These are phyloP conservation scores for Siniperca undulata DNA, from an alignment of 2,797 vertebrate species.

Conservation along the genomic window DNA sequence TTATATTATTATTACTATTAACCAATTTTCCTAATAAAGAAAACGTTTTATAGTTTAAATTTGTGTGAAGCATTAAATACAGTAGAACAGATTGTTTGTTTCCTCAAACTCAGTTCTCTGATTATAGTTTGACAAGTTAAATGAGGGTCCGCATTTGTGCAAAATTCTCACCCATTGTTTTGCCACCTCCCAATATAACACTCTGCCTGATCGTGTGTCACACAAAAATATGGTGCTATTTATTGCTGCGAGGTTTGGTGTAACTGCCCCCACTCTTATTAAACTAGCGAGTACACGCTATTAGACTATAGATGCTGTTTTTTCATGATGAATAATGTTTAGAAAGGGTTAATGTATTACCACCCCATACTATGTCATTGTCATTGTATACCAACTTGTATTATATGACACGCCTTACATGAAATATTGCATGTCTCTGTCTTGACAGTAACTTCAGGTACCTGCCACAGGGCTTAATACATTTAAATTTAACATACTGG, in stretches of 20 bases:
- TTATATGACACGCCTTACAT: background rate
- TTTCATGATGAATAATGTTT: constrained; percentile 18
- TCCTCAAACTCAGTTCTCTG: too few relatives aligned
- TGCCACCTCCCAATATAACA: constrained; percentile 52
- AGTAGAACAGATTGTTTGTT: too few relatives aligned
- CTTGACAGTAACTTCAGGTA: background rate
- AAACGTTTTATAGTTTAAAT: background rate
- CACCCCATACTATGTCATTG: background rate
- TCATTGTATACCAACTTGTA: background rate
- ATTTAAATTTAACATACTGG: background rate
- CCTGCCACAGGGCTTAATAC: background rate
- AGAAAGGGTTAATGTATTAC: constrained; percentile 12
- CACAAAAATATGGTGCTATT: constrained; percentile 36
- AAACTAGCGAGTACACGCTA: background rate
- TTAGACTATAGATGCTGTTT: background rate
- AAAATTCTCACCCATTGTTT: constrained; percentile 54
- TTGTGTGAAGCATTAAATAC: background rate
- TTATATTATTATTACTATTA: background rate
- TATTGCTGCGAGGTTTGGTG: constrained; percentile 35
- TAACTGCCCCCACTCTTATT: background rate
- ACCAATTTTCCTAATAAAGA: background rate
- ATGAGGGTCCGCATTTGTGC: constrained; percentile 7
- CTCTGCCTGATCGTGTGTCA: constrained; percentile 18
- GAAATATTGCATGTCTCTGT: background rate
- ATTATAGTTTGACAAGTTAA: background rate